A percentile compares a stretch with the other conserved stretches of the same genome.
These are phyloP conservation scores for Passer montanus DNA, from an alignment of 2,113 vertebrate species.

Conservation along the genomic window DNA sequence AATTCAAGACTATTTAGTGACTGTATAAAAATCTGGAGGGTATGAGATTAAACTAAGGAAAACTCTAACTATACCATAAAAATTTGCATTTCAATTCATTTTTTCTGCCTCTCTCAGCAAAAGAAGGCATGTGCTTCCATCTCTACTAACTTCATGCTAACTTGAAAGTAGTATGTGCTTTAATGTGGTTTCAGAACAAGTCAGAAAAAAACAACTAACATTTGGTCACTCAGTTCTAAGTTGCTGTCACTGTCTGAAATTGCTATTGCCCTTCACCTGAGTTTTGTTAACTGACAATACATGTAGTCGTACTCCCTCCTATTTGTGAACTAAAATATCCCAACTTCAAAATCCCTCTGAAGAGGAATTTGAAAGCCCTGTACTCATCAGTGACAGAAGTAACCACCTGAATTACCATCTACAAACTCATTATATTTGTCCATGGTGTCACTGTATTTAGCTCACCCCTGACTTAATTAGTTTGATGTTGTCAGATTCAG, in stretches of 20 bases:
- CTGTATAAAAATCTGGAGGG: neutral
- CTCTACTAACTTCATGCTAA: neutral
- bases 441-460: neutral
- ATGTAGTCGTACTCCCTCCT: neutral
- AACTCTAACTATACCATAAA: neutral
- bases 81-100: constrained; percentile 21
- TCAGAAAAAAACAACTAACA: neutral
- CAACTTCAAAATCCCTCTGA: neutral
- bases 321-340: neutral
- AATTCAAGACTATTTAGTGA: neutral
- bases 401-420: neutral
- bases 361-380: neutral
- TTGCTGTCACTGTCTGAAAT: neutral
- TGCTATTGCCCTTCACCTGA: neutral
- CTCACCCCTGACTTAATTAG: neutral
- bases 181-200: neutral
- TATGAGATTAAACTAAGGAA: neutral
- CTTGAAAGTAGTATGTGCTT: neutral
- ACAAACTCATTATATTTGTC: neutral
- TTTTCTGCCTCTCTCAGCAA: neutral
- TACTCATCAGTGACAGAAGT: neutral
- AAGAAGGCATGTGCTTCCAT: neutral
- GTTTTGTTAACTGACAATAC: neutral
- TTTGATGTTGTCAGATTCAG: neutral
- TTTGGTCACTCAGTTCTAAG: neutral